These are phyloP conservation scores for Mobula birostris DNA, from an alignment of 2,113 vertebrate species.

Conservation along the genomic window DNA sequence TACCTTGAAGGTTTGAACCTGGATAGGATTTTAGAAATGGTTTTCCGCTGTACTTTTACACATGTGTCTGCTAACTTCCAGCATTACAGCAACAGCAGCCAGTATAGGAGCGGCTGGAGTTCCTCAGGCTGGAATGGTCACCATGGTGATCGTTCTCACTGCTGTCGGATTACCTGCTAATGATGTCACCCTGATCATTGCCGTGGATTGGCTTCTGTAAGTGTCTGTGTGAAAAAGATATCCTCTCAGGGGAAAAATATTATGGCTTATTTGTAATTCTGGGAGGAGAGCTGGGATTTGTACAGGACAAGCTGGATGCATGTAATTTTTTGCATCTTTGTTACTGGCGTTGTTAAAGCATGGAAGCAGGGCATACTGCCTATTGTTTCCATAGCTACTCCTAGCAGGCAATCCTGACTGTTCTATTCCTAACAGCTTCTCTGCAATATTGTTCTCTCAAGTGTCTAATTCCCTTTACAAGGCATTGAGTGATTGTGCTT, in stretches of 20 bases:
- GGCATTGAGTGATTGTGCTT: too few species aligned
- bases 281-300: not conserved
- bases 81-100: slow-evolving; percentile 88
- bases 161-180: slow-evolving; percentile 83
- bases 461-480: too few species aligned
- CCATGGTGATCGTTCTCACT: slow-evolving; percentile 96
- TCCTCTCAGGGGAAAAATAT: not conserved
- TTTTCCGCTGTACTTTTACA: not conserved
- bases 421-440: too few species aligned
- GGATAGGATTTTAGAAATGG: not conserved
- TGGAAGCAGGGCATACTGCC: too few species aligned
- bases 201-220: slow-evolving; percentile 98
- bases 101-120: slow-evolving; percentile 93
- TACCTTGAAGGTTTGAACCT: not conserved
- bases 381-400: too few species aligned
- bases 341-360: not conserved
- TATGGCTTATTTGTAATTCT: not conserved
- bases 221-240: slow-evolving; percentile 46
- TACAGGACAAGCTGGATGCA: not conserved
- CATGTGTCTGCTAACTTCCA: slow-evolving; percentile 50
- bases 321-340: slow-evolving; percentile 27
- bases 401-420: too few species aligned
- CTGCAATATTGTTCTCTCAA: too few species aligned
- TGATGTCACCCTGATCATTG: slow-evolving; percentile 91
- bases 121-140: slow-evolving; percentile 91